Evolutionary conservation across 1,140 invertebrate species (phyloP).

Genomic region (Drosophila cardini): DNA sequence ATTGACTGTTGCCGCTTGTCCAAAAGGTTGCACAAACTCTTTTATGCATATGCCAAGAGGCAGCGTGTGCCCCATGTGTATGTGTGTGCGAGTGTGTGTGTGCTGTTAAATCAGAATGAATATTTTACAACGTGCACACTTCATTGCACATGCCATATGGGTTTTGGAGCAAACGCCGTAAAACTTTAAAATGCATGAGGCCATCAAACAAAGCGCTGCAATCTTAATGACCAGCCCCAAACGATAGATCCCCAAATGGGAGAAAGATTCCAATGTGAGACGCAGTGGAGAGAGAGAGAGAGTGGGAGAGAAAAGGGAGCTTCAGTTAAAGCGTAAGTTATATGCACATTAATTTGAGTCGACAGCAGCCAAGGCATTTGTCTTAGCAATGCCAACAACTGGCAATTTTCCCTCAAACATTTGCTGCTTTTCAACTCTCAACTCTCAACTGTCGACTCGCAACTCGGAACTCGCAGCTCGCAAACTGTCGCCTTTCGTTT

Average conservation of each 20-base stretch:
- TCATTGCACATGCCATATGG: slow-evolving; percentile 64
- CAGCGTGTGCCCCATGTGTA: background rate
- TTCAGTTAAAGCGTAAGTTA: slow-evolving; percentile 73
- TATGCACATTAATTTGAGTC: slow-evolving; percentile 78
- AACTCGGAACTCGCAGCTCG: background rate
- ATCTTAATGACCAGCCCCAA: slow-evolving; percentile 55
- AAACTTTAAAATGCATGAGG: slow-evolving; percentile 78
- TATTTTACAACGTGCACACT: slow-evolving; percentile 75
- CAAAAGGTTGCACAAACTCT: slow-evolving; percentile 47
- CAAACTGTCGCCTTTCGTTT: slow-evolving; percentile 23
- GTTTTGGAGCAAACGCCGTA: background rate
- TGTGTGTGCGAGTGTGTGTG: slow-evolving; percentile 40
- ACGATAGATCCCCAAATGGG: background rate
- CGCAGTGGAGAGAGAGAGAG: background rate
- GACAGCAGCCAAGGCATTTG: slow-evolving; percentile 76
- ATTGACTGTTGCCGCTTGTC: slow-evolving; percentile 35
- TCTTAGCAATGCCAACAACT: slow-evolving; percentile 63
- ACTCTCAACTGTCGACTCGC: background rate
- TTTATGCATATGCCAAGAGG: slow-evolving; percentile 40
- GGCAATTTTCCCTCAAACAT: slow-evolving; percentile 18
- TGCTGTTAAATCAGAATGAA: slow-evolving; percentile 78
- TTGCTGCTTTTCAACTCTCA: slow-evolving; percentile 1
- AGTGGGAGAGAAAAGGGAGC: background rate
- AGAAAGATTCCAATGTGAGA: background rate
- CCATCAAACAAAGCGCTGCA: slow-evolving; percentile 64